Evolutionary conservation across 2,797 vertebrate genomes (phyloP), one percentile per base, ranked within the genome.

Genomic region (Percopsis omiscomaycus): DNA sequence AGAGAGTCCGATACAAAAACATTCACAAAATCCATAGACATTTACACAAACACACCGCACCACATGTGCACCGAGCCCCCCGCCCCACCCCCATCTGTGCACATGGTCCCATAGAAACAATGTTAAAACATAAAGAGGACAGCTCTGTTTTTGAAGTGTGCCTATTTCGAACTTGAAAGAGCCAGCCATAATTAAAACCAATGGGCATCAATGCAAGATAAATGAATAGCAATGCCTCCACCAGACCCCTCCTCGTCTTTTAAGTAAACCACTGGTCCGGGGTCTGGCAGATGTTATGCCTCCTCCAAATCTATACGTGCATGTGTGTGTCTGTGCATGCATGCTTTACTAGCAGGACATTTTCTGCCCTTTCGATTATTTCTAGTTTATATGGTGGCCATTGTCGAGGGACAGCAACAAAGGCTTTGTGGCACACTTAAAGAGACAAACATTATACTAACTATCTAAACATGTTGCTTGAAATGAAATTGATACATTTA

Each of bases 131-230:
- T 91, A 93, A 91, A 93, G 94, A 94, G 91, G 92, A 92, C 91
- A 91, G 91, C 89, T 92, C 89, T 91, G 90, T 75, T 93, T 87
- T 95, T 94, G 93, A 94, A 94, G 92, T 89, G 87, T 86, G 93
- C 92, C 90, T 92, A 91, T 93, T 94, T 91, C 90, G 68, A 89
- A 93, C 94, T 93, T 95, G 91, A 97, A 96, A 95, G 88, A 72
- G 91, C 86, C 88, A 89, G 84, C 86, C 91, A 92, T 95, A 95
- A 97, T 98, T 96, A 96, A 95, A 96, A 96, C 95, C 89, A 97
- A 95, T 94, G 94, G 92, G 91, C 94, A 95, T 92, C 93, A 93
- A 95, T 93, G 93, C 91, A 90, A 93, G 91, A 94, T 94, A 94
- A 95, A 94, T 93, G 92, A 94, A 93, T 92, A 92, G 94, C 94